Conservation (phyloP, 2,797 vertebrate species). For the Sebastes iracundus region DNA sequence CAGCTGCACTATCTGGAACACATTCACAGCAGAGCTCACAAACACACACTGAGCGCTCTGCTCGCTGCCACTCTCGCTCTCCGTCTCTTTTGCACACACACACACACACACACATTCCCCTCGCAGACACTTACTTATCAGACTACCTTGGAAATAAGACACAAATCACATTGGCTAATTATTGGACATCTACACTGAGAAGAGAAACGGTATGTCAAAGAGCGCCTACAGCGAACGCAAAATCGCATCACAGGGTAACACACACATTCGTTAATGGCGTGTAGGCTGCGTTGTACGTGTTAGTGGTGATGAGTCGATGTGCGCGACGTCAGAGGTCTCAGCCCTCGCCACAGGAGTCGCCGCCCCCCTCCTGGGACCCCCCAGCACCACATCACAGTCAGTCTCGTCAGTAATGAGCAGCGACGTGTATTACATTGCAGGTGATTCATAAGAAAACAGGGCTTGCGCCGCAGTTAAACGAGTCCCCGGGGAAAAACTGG, state of each 20-base stretch:
- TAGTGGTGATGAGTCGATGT: constrained; percentile 38
- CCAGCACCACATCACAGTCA: constrained; percentile 58
- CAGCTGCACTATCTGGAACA: constrained; percentile 71
- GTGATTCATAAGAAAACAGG: constrained; percentile 64
- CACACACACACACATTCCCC: neutral
- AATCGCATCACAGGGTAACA: neutral
- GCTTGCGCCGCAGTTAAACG: constrained; percentile 63
- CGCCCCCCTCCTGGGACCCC: constrained; percentile 31
- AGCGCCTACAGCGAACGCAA: neutral
- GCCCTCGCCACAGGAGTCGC: constrained; percentile 31
- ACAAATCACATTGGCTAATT: constrained; percentile 44
- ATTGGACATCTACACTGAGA: constrained; percentile 13
- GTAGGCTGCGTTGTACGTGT: neutral
- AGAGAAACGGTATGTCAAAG: constrained; percentile 16
- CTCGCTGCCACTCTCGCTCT: constrained; percentile 50
- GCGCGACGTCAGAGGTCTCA: constrained; percentile 57
- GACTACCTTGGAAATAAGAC: constrained; percentile 43
- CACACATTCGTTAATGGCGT: neutral
- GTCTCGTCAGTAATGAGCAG: constrained; percentile 70
- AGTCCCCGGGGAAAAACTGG: constrained; percentile 70
- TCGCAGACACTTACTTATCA: constrained; percentile 42
- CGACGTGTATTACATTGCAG: constrained; percentile 53
- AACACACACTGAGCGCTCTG: constrained; percentile 54
- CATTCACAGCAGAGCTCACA: constrained; percentile 66
- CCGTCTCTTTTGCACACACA: constrained; percentile 29